phyloP scores from a whole-genome alignment of 2,888 invertebrate species.

The Sussaba pulchella region DNA sequence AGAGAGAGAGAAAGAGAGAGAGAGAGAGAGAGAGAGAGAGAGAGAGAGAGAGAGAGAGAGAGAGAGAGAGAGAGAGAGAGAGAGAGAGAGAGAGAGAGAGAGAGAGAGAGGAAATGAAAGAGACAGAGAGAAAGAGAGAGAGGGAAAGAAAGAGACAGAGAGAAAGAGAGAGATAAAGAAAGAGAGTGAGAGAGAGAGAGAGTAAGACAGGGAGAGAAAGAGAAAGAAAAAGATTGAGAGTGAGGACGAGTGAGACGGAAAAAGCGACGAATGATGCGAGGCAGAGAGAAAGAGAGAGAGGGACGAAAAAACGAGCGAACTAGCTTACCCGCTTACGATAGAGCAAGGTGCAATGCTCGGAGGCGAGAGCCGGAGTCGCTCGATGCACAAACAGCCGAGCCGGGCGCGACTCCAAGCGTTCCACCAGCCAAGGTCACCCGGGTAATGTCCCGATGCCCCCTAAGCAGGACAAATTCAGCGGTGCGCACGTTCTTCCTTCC shows the following conservation, averaged over 20 bases:
- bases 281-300: conserved; percentile 52
- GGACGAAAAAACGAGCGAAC: conserved; percentile 65
- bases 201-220: neutral
- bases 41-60: conserved; percentile 55
- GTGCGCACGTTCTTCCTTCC: conserved; percentile 58
- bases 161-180: too few species aligned
- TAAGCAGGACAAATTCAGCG: conserved; percentile 82
- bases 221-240: too few species aligned
- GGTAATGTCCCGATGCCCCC: conserved; percentile 84
- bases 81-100: conserved; percentile 34
- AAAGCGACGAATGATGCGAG: conserved; percentile 48
- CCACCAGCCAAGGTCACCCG: conserved; percentile 83
- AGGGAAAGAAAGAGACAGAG: conserved; percentile 62
- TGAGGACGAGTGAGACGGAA: conserved; percentile 51
- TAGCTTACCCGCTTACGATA: conserved; percentile 74
- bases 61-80: neutral
- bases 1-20: conserved; percentile 55
- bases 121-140: conserved; percentile 47
- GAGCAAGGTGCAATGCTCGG: conserved; percentile 82
- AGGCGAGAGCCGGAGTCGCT: conserved; percentile 65
- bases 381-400: conserved; percentile 81
- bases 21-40: conserved; percentile 37
- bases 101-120: conserved; percentile 49
- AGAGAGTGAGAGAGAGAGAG: conserved; percentile 43
- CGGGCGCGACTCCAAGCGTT: conserved; percentile 69